Conservation (phyloP, 2,797 vertebrate species). For the Chrosomus eos region DNA sequence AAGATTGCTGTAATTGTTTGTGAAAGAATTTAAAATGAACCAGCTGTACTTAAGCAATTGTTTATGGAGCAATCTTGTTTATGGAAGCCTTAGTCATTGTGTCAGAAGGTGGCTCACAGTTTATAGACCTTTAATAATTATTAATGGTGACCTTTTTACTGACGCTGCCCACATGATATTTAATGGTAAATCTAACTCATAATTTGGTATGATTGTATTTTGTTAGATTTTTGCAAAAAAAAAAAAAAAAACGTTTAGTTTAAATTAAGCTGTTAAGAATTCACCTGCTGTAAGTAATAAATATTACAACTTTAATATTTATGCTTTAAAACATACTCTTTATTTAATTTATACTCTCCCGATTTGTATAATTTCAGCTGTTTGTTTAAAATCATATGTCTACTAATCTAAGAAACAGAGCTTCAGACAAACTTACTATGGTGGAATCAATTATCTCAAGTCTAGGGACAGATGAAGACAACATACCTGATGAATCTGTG, state of each 20-base stretch:
- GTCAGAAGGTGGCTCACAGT: not conserved
- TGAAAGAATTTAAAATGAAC: not conserved
- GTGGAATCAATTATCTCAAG: not conserved
- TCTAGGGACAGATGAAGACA: conserved; percentile 25
- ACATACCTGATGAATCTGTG: conserved; percentile 59
- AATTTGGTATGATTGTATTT: not conserved
- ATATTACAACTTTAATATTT: not conserved
- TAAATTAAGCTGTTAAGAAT: not conserved
- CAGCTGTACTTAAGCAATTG: conserved; percentile 12
- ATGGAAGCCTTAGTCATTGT: conserved; percentile 47
- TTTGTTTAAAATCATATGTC: not conserved
- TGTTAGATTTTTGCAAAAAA: not conserved
- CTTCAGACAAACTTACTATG: not conserved
- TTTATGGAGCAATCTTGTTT: conserved; percentile 24
- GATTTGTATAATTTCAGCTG: not conserved
- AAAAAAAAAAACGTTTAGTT: not conserved
- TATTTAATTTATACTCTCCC: not conserved
- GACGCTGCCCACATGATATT: not conserved
- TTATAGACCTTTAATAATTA: not conserved
- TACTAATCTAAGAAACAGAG: not conserved
- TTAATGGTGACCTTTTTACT: not conserved
- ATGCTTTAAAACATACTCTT: not conserved
- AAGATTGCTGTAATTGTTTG: not conserved
- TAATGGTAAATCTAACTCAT: not conserved
- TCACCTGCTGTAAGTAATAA: not conserved